phyloP scores from a whole-genome alignment of 2,113 vertebrate species.

The Eulemur macaco region DNA sequence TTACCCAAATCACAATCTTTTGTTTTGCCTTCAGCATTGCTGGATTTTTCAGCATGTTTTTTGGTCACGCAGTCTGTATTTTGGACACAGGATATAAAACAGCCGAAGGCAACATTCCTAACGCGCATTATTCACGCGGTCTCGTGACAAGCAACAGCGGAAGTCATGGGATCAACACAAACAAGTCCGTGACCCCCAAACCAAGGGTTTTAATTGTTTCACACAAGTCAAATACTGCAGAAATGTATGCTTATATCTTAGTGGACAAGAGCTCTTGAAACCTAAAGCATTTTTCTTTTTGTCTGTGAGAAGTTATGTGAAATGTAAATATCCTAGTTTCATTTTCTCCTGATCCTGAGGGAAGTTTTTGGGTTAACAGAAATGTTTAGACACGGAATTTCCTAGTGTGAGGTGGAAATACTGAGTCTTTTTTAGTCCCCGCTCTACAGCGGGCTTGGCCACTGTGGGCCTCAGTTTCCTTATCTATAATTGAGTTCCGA shows the following conservation, averaged over 20 bases:
- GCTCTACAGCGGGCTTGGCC: neutral
- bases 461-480: neutral
- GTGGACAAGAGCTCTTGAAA: neutral
- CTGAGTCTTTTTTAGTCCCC: neutral
- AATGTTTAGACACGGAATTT: neutral
- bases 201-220: constrained; percentile 3
- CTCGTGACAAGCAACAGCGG: neutral
- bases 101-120: neutral
- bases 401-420: neutral
- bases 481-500: neutral
- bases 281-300: neutral
- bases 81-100: constrained; percentile 5
- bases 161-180: constrained; percentile 42
- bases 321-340: constrained; percentile 2
- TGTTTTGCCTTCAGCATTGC: constrained; percentile 13
- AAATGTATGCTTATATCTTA: neutral
- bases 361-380: neutral
- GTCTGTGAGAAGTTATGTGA: neutral
- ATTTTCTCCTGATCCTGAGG: neutral
- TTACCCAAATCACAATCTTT: constrained; percentile 18
- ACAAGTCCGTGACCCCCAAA: neutral
- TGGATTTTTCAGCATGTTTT: neutral
- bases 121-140: neutral
- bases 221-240: neutral
- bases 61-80: neutral